Conservation (phyloP, 2,888 invertebrate species). For the Tortricodes alternella region DNA sequence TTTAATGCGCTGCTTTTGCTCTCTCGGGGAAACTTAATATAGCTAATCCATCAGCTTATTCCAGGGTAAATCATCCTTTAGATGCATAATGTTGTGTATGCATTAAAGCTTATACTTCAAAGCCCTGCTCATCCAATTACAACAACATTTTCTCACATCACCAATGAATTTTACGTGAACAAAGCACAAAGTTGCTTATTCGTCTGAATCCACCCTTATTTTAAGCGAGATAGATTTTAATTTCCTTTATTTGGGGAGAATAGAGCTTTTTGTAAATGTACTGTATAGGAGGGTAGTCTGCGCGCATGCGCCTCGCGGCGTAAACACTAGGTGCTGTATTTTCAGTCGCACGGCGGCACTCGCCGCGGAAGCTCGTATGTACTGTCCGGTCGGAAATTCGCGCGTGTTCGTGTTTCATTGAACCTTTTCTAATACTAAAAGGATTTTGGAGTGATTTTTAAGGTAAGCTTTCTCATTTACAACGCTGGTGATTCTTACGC, state of each 20-base stretch:
- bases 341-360: slow-evolving; percentile 59
- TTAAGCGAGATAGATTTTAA: not conserved
- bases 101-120: slow-evolving; percentile 21
- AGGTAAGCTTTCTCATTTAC: slow-evolving; percentile 46
- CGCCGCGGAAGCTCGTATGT: slow-evolving; percentile 48
- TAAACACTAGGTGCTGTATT: slow-evolving; percentile 62
- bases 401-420: slow-evolving; percentile 54
- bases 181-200: slow-evolving; percentile 2
- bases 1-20: too few relatives aligned
- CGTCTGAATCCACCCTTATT: not conserved
- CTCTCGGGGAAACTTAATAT: not conserved
- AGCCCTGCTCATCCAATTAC: slow-evolving; percentile 24
- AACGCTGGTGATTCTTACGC: not conserved
- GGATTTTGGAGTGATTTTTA: slow-evolving; percentile 49
- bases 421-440: slow-evolving; percentile 44
- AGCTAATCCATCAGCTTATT: not conserved
- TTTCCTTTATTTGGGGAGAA: not conserved
- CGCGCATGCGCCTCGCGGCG: slow-evolving; percentile 65
- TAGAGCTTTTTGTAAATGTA: not conserved
- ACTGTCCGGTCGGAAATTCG: slow-evolving; percentile 41
- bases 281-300: slow-evolving; percentile 51
- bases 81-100: slow-evolving; percentile 26
- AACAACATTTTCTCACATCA: slow-evolving; percentile 28
- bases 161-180: slow-evolving; percentile 29
- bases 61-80: slow-evolving; percentile 1